Percentiles rank a stretch among this genome's conserved stretches.
Conservation (phyloP, 1,140 invertebrate species). For the Metopolophium dirhodum region DNA sequence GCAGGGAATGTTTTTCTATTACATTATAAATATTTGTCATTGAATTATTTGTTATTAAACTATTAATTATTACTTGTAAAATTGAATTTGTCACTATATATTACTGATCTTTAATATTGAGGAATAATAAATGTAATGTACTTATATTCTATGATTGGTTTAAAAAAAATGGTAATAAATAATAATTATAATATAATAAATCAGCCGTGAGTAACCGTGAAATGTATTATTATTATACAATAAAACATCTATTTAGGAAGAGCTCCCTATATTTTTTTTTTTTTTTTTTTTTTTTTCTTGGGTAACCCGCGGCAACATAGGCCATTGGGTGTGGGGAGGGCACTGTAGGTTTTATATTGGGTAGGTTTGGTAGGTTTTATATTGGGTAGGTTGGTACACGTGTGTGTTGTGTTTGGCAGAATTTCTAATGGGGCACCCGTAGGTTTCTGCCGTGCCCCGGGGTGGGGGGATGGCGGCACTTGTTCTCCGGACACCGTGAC, state of each 20-base stretch:
- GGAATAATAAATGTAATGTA: neutral
- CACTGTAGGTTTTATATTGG: no score
- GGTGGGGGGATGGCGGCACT: no score
- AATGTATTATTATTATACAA: neutral
- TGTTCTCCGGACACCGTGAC: no score
- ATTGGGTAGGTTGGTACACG: no score
- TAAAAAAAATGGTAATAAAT: constrained; percentile 10
- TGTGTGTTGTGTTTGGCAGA: no score
- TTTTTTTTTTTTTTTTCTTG: no score
- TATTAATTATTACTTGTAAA: neutral
- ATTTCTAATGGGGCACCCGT: no score
- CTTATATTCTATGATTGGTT: neutral
- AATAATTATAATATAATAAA: neutral
- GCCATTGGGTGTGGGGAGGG: no score
- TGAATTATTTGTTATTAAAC: neutral
- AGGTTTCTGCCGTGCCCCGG: no score
- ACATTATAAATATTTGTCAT: neutral
- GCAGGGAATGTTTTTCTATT: neutral
- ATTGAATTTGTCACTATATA: neutral
- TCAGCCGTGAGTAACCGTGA: neutral
- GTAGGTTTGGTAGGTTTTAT: no score
- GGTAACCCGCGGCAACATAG: no score
- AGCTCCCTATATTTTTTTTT: no score
- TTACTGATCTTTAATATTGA: neutral
- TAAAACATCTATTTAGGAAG: neutral